These are phyloP conservation scores for Vombatus ursinus DNA, from an alignment of 2,113 vertebrate species.

Conservation along the genomic window DNA sequence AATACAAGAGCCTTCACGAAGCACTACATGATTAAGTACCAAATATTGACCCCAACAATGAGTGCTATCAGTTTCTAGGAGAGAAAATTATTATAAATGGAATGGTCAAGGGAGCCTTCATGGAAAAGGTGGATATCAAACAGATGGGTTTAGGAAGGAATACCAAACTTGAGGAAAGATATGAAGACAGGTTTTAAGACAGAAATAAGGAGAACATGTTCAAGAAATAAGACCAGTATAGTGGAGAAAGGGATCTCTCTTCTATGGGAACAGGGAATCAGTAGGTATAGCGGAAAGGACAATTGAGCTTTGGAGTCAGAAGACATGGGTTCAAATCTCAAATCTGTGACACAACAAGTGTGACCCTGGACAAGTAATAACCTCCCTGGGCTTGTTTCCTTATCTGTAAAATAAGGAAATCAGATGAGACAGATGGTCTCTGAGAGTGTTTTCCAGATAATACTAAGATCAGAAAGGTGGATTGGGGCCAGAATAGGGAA, in stretches of 20 bases:
- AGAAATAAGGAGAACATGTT: not conserved
- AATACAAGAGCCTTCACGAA: not conserved
- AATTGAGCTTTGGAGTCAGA: not conserved
- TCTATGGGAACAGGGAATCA: not conserved
- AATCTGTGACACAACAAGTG: not conserved
- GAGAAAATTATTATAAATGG: not conserved
- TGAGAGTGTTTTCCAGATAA: not conserved
- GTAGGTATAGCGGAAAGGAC: not conserved
- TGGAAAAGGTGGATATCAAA: not conserved
- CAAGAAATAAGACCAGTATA: not conserved
- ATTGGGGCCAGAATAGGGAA: no score
- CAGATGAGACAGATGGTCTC: not conserved
- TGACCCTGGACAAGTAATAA: not conserved
- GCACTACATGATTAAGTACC: not conserved
- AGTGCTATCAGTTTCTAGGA: not conserved
- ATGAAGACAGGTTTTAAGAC: not conserved
- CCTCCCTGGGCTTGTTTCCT: not conserved
- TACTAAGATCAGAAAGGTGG: not conserved
- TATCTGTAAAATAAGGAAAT: not conserved
- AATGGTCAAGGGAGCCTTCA: not conserved
- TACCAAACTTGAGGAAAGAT: not conserved
- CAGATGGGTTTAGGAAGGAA: not conserved
- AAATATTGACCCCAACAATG: not conserved
- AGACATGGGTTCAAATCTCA: not conserved
- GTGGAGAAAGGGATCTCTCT: not conserved